phyloP scores from a whole-genome alignment of 2,113 vertebrate species.

The Brachyistius frenatus region DNA sequence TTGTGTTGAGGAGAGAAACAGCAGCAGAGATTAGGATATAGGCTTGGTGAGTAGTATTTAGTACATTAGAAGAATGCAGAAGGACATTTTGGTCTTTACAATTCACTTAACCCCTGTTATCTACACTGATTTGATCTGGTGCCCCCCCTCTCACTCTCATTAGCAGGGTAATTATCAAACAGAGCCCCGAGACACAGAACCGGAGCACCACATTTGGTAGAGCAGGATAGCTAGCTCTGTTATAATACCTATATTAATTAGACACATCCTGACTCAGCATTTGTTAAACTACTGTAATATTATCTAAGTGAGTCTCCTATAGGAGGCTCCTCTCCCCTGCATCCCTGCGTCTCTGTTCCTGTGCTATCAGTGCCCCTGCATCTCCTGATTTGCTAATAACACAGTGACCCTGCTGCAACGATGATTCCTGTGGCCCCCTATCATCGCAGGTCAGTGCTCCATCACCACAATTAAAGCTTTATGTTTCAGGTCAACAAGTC shows the following conservation, averaged over 20 bases:
- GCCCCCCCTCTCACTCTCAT: conserved; percentile 44
- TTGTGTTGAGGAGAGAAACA: conserved; percentile 20
- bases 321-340: conserved; percentile 27
- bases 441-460: conserved; percentile 54
- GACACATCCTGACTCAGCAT: conserved; percentile 45
- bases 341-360: background rate
- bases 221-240: conserved; percentile 36
- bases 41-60: conserved; percentile 44
- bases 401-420: conserved; percentile 58
- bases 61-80: conserved; percentile 37
- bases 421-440: conserved; percentile 34
- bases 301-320: conserved; percentile 4
- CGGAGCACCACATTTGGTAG: conserved; percentile 50
- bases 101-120: conserved; percentile 69
- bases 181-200: conserved; percentile 53
- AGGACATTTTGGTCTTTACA: conserved; percentile 54
- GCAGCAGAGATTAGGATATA: conserved; percentile 15
- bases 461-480: conserved; percentile 72
- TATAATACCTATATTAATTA: conserved; percentile 60
- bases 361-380: background rate
- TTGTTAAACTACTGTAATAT: conserved; percentile 26
- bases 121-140: conserved; percentile 59
- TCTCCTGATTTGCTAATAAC: conserved; percentile 59
- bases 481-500: conserved; percentile 55
- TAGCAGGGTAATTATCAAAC: conserved; percentile 73